Base-by-base conservation (phyloP, 2,888 invertebrate species). In the Stenichneumon culpator region DNA sequence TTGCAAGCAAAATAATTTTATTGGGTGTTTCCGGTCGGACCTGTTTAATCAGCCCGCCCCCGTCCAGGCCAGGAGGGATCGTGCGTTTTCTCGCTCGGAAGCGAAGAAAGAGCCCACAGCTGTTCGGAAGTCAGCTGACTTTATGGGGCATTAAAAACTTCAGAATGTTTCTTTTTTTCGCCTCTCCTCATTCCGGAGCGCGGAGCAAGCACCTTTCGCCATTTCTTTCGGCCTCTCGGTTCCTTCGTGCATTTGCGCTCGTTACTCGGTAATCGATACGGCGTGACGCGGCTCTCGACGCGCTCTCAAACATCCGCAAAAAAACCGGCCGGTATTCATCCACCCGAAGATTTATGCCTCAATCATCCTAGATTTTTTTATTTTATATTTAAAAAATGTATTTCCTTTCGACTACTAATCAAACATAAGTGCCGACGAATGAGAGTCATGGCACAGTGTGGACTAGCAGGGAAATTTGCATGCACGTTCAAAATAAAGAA, bases 161-260 rank as follows among this genome's bases (percentile, higher is more conserved):
- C 74, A 63, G 67, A 79, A 78, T 83, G 75, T 78, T 69, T 79
- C 14, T 82, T 79, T 70, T 70, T 75, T 70, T 25, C 77, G 73
- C 72, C 39, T 57, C 9, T 22, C 28, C 74, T 63, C 69, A 72
- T 82, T 82, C 77, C 28, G 22, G 19, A 32, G 44, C 28, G 60
- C 65, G 65, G 22, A 70, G 75, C 75, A 3, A 75, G 77, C 52
- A 75, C 74, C 77, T 86, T 84, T 50, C 69, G 79, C 80, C 69
- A 60, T 79, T 84, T 78, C 83, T 86, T 75, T 83, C 75, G 70
- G 74, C 77, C 79, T 84, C 77, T 83, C 84, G 68, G 73, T 77
- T 83, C 72, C 79, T 87, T 84, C 83, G 39, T 83, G 44, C 81
- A 77, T 79, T 83, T 86, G 86, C 87, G 75, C 81, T 85, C 84